Conservation (phyloP, 2,888 invertebrate species). For the Drosophila gaucha region DNA sequence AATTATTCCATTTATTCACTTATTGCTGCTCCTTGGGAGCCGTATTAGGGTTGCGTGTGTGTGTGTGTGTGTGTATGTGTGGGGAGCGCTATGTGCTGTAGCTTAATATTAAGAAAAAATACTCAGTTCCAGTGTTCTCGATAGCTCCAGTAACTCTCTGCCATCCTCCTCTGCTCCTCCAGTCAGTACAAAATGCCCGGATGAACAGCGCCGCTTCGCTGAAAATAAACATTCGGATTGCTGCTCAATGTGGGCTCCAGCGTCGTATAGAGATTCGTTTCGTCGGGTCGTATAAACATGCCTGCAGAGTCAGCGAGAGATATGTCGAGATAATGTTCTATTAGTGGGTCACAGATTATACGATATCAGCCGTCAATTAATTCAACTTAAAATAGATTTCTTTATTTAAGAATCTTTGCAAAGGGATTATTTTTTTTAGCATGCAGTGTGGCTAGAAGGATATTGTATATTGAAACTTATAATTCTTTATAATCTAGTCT, state of each 20-base stretch:
- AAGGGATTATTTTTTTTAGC: not conserved
- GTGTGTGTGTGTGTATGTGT: constrained; percentile 15
- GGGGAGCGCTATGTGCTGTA: constrained; percentile 61
- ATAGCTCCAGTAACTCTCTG: constrained; percentile 54
- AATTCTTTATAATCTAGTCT: too few species aligned
- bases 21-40: constrained; percentile 79
- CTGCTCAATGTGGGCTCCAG: constrained; percentile 93
- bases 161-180: constrained; percentile 12
- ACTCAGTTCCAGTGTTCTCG: constrained; percentile 80
- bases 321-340: not conserved
- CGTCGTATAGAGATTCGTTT: constrained; percentile 93
- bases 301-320: constrained; percentile 85
- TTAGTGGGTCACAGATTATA: not conserved
- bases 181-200: constrained; percentile 95
- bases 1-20: constrained; percentile 58
- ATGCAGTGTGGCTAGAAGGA: too few species aligned
- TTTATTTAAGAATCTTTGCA: not conserved
- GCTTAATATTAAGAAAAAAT: constrained; percentile 74
- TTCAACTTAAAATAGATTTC: not conserved
- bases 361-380: not conserved
- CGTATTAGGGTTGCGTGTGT: constrained; percentile 46
- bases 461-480: too few species aligned
- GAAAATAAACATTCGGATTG: constrained; percentile 96
- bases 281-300: constrained; percentile 92
- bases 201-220: constrained; percentile 92